A percentile compares a stretch with the other conserved stretches of the same genome.
These are phyloP conservation scores for Eupristina koningsbergeri DNA, from an alignment of 1,140 invertebrate genomes.

Conservation along the genomic window DNA sequence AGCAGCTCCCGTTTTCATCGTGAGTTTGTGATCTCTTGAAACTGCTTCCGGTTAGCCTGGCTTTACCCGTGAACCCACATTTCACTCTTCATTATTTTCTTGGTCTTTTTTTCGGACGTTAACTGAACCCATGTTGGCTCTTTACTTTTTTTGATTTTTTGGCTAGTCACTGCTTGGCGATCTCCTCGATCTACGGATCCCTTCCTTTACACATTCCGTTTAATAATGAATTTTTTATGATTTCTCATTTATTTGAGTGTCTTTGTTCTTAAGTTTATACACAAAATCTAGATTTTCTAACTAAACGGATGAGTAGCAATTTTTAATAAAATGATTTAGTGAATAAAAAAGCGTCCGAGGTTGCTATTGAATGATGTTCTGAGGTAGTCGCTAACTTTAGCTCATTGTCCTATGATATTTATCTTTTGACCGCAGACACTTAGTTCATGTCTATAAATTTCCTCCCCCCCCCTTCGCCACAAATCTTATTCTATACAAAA, in stretches of 20 bases:
- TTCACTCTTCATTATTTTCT: background rate
- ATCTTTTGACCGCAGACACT: no score
- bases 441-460: no score
- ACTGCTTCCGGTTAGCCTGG: background rate
- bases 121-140: no score
- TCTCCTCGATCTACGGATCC: background rate
- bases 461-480: no score
- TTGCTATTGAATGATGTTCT: no score
- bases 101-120: background rate
- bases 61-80: background rate
- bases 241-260: background rate
- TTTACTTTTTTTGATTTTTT: background rate
- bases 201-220: background rate
- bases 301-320: background rate
- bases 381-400: no score
- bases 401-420: no score
- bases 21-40: background rate
- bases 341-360: no score
- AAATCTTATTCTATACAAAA: background rate
- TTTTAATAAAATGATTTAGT: background rate
- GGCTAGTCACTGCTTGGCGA: background rate
- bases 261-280: background rate
- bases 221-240: background rate
- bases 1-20: background rate
- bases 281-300: background rate